Base-by-base conservation (phyloP, 2,888 invertebrate genomes). In the Leptinotarsa rubiginosa region DNA sequence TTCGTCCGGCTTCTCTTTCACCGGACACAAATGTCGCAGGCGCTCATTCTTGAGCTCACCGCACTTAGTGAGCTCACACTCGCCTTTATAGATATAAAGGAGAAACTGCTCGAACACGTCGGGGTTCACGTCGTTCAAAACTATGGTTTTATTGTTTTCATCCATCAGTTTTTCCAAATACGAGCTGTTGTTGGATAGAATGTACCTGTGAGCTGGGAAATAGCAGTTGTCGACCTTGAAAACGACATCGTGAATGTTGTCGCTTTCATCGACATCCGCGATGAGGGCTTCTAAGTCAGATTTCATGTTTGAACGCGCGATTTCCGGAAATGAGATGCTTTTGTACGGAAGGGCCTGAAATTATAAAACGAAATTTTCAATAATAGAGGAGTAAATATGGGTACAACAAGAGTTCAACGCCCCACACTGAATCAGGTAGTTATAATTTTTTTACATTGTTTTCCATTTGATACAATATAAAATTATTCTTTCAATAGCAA, bases 31-130 rank as follows among this genome's bases (percentile, higher is more conserved):
- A 47, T 78, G 77, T 69, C 77, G 75, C 10, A 85, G 78, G 73
- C 79, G 79, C 16, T 77, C 79, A 56, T 72, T 79, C 20, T 86
- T 85, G 74, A 90, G 89, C 1, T 89, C 87, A 0, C 91, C 93
- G 49, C 89, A 80, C 68, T 89, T 89, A 0, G 91, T 86, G 22
- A 93, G 89, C 80, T 92, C 91, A 83, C 93, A 94, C 1, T 87
- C 88, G 5, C 92, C 91, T 0, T 92, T 92, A 84, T 96, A 96
- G 81, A 95, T 91, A 84, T 89, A 93, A 73, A 88, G 86, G 10
- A 96, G 85, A n/a, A 95, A 88, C 76, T 95, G 89, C 74, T 93
- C 91, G 84, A 96, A 94, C 74, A 94, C 92, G 69, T 92, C 90
- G 0, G 92, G 90, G 70, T 91, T 89, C 0, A 92, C 87, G 74